A percentile compares a stretch with the other conserved stretches of the same genome.
These are phyloP conservation scores for Myrmophylax atrothorax DNA, from an alignment of 2,113 vertebrate genomes.

Conservation along the genomic window DNA sequence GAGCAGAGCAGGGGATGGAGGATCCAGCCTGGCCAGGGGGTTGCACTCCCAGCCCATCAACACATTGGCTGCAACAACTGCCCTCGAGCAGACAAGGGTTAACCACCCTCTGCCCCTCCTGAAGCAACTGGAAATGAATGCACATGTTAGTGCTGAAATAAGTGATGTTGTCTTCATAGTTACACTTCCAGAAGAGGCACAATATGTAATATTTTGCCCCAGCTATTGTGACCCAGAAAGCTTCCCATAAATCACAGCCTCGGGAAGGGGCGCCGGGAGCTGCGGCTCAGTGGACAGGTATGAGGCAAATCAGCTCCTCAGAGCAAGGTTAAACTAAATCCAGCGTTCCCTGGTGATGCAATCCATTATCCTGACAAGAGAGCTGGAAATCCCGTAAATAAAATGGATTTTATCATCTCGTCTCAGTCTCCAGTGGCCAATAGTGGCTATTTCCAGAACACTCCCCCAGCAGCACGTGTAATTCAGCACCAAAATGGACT, in stretches of 20 bases:
- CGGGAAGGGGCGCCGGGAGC: background rate
- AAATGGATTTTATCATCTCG: background rate
- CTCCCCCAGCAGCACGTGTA: background rate
- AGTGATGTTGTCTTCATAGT: background rate
- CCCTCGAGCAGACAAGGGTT: background rate
- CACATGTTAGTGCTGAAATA: background rate
- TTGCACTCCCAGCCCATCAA: background rate
- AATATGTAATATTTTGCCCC: background rate
- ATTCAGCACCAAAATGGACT: background rate
- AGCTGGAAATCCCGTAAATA: background rate
- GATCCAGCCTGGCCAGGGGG: fast-evolving
- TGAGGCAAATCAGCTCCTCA: background rate
- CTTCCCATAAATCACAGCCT: background rate
- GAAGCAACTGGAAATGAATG: background rate
- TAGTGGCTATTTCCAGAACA: background rate
- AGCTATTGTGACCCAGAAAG: background rate
- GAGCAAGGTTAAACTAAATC: background rate
- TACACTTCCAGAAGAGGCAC: background rate
- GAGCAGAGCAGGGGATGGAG: background rate
- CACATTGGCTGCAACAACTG: fast-evolving
- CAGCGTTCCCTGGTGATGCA: background rate
- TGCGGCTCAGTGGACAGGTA: background rate
- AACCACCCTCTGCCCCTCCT: background rate
- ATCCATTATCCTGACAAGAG: background rate
- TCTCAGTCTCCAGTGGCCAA: background rate